Evolutionary conservation across 2,797 vertebrate species (phyloP).

Genomic region (Crocidura indochinensis): DNA sequence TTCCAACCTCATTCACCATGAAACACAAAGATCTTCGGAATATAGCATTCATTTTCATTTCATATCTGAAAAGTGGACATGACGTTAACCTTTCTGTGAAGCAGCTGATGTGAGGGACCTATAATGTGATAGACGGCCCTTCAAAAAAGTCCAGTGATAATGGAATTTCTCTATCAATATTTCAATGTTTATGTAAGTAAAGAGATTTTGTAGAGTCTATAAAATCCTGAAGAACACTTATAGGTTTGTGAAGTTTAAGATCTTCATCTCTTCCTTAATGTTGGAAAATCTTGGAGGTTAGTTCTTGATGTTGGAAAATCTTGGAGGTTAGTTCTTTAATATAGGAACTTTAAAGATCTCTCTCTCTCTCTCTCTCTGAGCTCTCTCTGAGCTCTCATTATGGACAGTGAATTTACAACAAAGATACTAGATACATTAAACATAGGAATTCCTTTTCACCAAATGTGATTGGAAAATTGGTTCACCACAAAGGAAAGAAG

Average conservation of each 20-base stretch:
- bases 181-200: conserved; percentile 7
- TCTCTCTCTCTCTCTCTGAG: background rate
- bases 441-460: too few relatives aligned
- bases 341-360: background rate
- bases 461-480: too few relatives aligned
- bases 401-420: too few relatives aligned
- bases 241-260: background rate
- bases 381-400: too few relatives aligned
- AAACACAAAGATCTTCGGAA: background rate
- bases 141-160: background rate
- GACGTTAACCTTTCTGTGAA: background rate
- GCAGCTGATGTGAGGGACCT: background rate
- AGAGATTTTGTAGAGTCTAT: background rate
- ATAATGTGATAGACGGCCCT: background rate
- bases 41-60: background rate
- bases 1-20: too few relatives aligned
- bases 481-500: background rate
- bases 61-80: background rate
- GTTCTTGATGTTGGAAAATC: background rate
- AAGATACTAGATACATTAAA: too few relatives aligned
- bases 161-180: background rate
- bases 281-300: too few relatives aligned
- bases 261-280: background rate
- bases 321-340: background rate
- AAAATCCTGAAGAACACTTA: background rate